Percentiles rank a stretch among this genome's conserved stretches.
These are phyloP conservation scores for Penelope pileata DNA, from an alignment of 2,113 vertebrate genomes.

Conservation along the genomic window DNA sequence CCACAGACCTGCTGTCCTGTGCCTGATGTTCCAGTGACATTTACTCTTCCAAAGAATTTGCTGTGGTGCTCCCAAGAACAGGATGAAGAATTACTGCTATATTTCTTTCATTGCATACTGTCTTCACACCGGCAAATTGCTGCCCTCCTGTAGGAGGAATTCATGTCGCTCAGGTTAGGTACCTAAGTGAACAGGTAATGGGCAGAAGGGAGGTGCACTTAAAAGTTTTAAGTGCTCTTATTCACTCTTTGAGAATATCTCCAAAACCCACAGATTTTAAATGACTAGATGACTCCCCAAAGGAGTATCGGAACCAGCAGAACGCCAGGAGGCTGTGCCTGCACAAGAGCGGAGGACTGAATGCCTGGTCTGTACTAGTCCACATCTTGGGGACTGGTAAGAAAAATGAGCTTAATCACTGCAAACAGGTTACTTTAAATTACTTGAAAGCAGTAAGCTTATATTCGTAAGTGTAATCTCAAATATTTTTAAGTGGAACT, in stretches of 20 bases:
- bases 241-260: not conserved
- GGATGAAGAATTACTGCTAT: not conserved
- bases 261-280: not conserved
- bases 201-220: not conserved
- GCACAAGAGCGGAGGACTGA: not conserved
- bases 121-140: not conserved
- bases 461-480: not conserved
- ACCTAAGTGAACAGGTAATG: accelerated
- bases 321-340: not conserved
- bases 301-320: not conserved
- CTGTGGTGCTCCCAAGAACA: not conserved
- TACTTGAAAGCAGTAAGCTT: not conserved
- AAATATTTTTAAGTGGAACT: not conserved
- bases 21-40: not conserved
- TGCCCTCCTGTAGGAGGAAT: not conserved
- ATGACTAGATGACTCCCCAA: not conserved
- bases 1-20: not conserved
- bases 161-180: accelerated
- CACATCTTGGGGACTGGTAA: not conserved
- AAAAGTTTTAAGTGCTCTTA: not conserved
- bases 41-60: not conserved
- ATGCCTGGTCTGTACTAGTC: not conserved
- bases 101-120: not conserved
- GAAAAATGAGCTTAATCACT: not conserved
- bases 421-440: not conserved